These are phyloP conservation scores for Sphaerophoria rueppellii DNA, from an alignment of 2,888 invertebrate species.

Conservation along the genomic window DNA sequence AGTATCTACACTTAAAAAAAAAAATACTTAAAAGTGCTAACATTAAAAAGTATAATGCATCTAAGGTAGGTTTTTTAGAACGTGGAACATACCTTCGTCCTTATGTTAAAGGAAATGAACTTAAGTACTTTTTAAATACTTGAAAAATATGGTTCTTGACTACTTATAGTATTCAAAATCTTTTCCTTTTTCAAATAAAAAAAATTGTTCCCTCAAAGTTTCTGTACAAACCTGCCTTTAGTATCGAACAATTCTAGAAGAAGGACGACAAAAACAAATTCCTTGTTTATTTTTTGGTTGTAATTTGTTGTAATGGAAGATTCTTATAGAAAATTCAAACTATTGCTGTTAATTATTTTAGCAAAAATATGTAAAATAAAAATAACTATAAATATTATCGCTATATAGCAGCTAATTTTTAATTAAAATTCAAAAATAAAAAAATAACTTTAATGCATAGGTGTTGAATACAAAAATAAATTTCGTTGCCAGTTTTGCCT, in stretches of 20 bases:
- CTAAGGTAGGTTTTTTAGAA: too few relatives aligned
- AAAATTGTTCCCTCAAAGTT: too few relatives aligned
- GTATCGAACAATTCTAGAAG: slow-evolving; percentile 4
- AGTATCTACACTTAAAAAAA: too few relatives aligned
- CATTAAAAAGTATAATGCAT: too few relatives aligned
- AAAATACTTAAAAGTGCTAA: too few relatives aligned
- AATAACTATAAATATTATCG: slow-evolving; percentile 53
- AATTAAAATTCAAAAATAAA: slow-evolving; percentile 29
- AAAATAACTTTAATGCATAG: slow-evolving; percentile 55
- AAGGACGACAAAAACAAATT: not conserved
- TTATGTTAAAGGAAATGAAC: too few relatives aligned
- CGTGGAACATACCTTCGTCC: too few relatives aligned
- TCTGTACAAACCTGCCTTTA: not conserved
- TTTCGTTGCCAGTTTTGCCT: slow-evolving; percentile 82
- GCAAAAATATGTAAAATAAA: slow-evolving; percentile 62
- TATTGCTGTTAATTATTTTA: slow-evolving; percentile 70
- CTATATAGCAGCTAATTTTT: slow-evolving; percentile 65
- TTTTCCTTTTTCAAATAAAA: too few relatives aligned
- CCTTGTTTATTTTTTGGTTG: not conserved
- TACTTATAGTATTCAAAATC: too few relatives aligned
- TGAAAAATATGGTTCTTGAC: too few relatives aligned
- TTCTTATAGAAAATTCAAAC: slow-evolving; percentile 65
- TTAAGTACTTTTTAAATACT: too few relatives aligned
- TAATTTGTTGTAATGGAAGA: slow-evolving; percentile 56
- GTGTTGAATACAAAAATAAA: slow-evolving; percentile 75